These are phyloP conservation scores for Petrolisthes cinctipes DNA, from an alignment of 2,888 invertebrate genomes.

Conservation along the genomic window DNA sequence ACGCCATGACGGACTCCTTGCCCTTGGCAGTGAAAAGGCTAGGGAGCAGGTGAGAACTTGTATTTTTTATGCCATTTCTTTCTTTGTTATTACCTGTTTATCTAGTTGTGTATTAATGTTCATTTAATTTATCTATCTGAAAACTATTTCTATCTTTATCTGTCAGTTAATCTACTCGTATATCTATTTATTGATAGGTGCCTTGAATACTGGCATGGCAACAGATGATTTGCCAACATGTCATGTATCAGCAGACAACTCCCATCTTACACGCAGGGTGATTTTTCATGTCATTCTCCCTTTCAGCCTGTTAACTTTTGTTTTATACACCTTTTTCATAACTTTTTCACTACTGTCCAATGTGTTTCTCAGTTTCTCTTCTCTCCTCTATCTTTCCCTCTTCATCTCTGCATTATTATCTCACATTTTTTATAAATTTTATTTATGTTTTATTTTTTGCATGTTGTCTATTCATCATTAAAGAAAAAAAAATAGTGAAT, in stretches of 20 bases:
- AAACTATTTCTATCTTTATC: not conserved
- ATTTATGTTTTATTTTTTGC: not conserved
- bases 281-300: not conserved
- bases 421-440: not conserved
- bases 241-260: not conserved
- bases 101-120: not conserved
- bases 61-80: not conserved
- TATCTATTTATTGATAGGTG: not conserved
- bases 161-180: not conserved
- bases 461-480: not conserved
- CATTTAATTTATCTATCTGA: not conserved
- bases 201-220: not conserved
- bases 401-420: not conserved
- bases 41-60: conserved; percentile 68
- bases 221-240: not conserved
- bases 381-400: not conserved
- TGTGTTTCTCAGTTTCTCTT: not conserved
- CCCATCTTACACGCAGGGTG: not conserved
- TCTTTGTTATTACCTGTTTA: not conserved
- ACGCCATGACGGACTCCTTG: conserved; percentile 70
- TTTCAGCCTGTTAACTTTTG: not conserved
- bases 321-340: not conserved
- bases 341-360: not conserved
- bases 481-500: no score
- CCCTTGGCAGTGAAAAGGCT: conserved; percentile 70